Evolutionary conservation across 2,797 vertebrate genomes (phyloP).

Genomic region (Gymnoscopelus microlampas): DNA sequence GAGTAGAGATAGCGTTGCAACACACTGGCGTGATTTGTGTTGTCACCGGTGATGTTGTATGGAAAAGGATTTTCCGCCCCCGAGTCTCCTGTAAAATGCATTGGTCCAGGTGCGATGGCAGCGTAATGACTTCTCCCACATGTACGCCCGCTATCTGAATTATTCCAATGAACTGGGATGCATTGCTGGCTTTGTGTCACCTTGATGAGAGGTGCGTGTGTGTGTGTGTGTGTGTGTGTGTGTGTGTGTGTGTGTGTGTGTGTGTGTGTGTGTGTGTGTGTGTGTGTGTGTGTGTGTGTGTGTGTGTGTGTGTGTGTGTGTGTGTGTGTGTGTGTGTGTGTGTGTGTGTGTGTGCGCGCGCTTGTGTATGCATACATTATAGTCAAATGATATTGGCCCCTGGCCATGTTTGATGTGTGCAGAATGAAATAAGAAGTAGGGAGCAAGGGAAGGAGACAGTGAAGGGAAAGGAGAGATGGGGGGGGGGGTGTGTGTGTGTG

Average conservation of each 20-base stretch:
- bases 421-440: constrained; percentile 36
- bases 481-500: neutral
- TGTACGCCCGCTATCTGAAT: constrained; percentile 52
- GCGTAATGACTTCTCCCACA: constrained; percentile 54
- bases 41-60: constrained; percentile 63
- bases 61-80: constrained; percentile 61
- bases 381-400: constrained; percentile 51
- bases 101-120: constrained; percentile 49
- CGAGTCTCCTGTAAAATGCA: constrained; percentile 58
- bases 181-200: constrained; percentile 37
- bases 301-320: constrained; percentile 17
- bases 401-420: constrained; percentile 45
- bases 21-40: constrained; percentile 51
- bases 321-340: constrained; percentile 18
- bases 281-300: constrained; percentile 12
- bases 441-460: constrained; percentile 8
- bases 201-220: constrained; percentile 23
- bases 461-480: constrained; percentile 14
- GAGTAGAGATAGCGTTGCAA: constrained; percentile 30
- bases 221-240: neutral
- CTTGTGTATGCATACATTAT: constrained; percentile 6
- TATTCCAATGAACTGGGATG: constrained; percentile 50
- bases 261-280: constrained; percentile 12
- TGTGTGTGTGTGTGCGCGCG: constrained; percentile 8
- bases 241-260: constrained; percentile 20